These are phyloP conservation scores for Punctoribates punctum DNA, from an alignment of 2,888 invertebrate genomes.

Conservation along the genomic window DNA sequence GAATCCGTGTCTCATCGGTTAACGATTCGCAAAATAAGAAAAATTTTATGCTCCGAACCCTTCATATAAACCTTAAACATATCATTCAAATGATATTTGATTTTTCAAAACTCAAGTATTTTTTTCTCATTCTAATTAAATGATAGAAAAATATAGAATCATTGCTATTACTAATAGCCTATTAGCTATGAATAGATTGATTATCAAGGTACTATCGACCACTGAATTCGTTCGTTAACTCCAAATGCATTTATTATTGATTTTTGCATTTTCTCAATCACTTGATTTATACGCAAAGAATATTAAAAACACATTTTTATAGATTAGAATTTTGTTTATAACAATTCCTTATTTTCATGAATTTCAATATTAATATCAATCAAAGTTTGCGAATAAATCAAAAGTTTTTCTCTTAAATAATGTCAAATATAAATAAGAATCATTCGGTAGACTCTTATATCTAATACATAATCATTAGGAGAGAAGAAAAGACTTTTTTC, in stretches of 20 bases:
- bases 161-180: too few relatives aligned
- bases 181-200: background rate
- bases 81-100: too few relatives aligned
- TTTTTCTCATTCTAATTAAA: too few relatives aligned
- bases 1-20: background rate
- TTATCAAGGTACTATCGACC: too few relatives aligned
- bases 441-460: background rate
- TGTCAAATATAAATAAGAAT: slow-evolving; percentile 20
- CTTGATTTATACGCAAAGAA: background rate
- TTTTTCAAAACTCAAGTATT: too few relatives aligned
- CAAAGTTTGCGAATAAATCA: background rate
- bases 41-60: too few relatives aligned
- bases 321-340: background rate
- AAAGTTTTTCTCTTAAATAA: background rate
- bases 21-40: background rate
- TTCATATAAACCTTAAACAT: too few relatives aligned
- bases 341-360: background rate
- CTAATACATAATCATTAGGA: background rate
- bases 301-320: slow-evolving; percentile 6
- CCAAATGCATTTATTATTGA: background rate
- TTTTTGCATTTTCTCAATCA: background rate
- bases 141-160: too few relatives aligned
- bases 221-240: background rate
- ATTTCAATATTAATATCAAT: background rate
- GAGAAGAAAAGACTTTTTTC: background rate